phyloP scores from a whole-genome alignment of 2,888 invertebrate species.

The Mythimna lalbum region DNA sequence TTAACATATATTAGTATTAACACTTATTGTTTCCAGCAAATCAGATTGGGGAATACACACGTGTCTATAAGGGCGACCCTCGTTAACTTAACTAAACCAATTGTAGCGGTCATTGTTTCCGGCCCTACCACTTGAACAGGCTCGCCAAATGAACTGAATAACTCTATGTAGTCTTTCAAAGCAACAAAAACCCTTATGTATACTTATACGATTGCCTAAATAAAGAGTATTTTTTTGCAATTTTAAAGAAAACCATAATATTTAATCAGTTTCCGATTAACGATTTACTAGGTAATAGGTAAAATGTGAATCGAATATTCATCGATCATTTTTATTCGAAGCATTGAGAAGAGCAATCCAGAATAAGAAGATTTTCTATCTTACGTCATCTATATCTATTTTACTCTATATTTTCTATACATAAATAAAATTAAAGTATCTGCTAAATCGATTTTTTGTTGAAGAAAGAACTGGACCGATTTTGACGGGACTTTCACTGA shows the following conservation, averaged over 20 bases:
- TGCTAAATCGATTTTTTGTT: no score
- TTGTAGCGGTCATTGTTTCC: constrained; percentile 10
- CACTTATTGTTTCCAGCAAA: background rate
- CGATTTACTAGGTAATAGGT: no score
- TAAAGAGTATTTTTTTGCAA: background rate
- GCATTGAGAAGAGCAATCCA: background rate
- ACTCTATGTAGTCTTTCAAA: background rate
- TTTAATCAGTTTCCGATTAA: no score
- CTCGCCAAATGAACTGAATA: background rate
- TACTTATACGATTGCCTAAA: background rate
- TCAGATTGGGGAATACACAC: constrained; percentile 16
- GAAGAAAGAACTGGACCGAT: no score
- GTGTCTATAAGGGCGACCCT: constrained; percentile 23
- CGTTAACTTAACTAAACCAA: constrained; percentile 27
- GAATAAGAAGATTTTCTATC: no score
- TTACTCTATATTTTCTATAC: no score
- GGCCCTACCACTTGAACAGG: background rate
- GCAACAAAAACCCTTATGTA: background rate
- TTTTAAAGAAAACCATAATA: background rate
- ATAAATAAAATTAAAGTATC: no score
- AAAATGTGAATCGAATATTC: no score
- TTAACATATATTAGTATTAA: no score
- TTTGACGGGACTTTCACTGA: no score
- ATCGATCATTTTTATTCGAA: background rate
- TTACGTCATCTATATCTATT: no score